These are phyloP conservation scores for Laterallus jamaicensis DNA, from an alignment of 2,113 vertebrate genomes.

Conservation along the genomic window DNA sequence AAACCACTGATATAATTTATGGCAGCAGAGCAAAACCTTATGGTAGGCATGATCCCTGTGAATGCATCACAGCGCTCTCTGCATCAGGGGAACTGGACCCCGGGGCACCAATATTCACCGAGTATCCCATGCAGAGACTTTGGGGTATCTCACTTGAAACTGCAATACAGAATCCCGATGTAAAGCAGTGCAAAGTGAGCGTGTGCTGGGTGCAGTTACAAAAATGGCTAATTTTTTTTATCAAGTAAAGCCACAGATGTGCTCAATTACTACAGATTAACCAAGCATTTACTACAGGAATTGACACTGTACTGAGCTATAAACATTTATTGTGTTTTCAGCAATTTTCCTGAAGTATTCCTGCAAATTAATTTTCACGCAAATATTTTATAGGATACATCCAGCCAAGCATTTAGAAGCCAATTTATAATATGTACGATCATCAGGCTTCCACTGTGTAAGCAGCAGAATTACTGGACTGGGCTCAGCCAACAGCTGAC, in stretches of 20 bases:
- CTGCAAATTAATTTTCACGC: neutral
- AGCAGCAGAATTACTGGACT: neutral
- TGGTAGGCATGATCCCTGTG: fast-evolving
- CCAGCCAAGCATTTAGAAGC: neutral
- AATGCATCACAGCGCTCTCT: neutral
- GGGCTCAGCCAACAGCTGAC: neutral
- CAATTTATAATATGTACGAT: neutral
- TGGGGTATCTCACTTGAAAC: neutral
- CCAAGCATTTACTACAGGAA: neutral
- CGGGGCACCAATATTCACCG: neutral
- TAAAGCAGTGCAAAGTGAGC: neutral
- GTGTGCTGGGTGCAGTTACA: neutral
- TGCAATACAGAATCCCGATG: neutral
- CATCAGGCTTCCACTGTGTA: neutral
- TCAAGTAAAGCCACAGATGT: neutral
- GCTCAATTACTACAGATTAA: neutral
- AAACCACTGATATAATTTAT: neutral
- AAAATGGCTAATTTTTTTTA: neutral
- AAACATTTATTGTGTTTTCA: neutral
- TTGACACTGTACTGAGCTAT: neutral
- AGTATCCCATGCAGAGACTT: neutral
- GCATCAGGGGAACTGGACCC: neutral
- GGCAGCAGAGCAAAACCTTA: conserved; percentile 18
- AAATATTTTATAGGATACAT: neutral
- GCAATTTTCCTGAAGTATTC: neutral